phyloP scores from a whole-genome alignment of 2,888 invertebrate genomes.

The Rhagonycha fulva region DNA sequence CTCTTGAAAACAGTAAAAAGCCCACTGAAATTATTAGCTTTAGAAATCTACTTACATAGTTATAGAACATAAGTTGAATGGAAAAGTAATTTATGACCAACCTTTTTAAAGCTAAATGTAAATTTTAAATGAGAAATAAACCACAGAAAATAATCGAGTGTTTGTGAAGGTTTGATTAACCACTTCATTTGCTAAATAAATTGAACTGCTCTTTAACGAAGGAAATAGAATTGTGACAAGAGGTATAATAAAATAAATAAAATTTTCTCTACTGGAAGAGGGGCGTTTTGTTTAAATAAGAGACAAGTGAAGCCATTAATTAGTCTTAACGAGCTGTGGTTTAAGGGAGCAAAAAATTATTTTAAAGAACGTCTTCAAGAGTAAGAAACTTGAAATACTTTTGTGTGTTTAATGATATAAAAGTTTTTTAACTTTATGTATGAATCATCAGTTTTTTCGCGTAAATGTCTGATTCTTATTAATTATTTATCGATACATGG shows the following conservation, averaged over 20 bases:
- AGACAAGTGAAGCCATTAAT: slow-evolving; percentile 41
- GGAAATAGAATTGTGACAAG: slow-evolving; percentile 38
- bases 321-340: slow-evolving; percentile 45
- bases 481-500: slow-evolving; percentile 26
- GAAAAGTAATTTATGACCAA: background rate
- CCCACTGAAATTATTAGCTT: background rate
- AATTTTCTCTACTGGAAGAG: slow-evolving; percentile 33
- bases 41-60: background rate
- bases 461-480: slow-evolving; percentile 17
- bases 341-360: slow-evolving; percentile 16
- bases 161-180: slow-evolving; percentile 42
- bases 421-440: slow-evolving; percentile 9
- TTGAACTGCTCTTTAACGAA: slow-evolving; percentile 36
- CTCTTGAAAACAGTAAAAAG: background rate
- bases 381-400: slow-evolving; percentile 27
- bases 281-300: slow-evolving; percentile 37
- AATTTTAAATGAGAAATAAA: slow-evolving; percentile 23
- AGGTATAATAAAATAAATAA: slow-evolving; percentile 39
- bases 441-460: slow-evolving; percentile 14
- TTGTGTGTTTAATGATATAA: background rate
- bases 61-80: background rate
- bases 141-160: slow-evolving; percentile 39
- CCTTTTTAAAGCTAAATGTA: slow-evolving; percentile 10
- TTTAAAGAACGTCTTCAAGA: slow-evolving; percentile 3
- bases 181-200: slow-evolving; percentile 44